Evolutionary conservation across 2,113 vertebrate species (phyloP).

Genomic region (Ammospiza caudacuta): DNA sequence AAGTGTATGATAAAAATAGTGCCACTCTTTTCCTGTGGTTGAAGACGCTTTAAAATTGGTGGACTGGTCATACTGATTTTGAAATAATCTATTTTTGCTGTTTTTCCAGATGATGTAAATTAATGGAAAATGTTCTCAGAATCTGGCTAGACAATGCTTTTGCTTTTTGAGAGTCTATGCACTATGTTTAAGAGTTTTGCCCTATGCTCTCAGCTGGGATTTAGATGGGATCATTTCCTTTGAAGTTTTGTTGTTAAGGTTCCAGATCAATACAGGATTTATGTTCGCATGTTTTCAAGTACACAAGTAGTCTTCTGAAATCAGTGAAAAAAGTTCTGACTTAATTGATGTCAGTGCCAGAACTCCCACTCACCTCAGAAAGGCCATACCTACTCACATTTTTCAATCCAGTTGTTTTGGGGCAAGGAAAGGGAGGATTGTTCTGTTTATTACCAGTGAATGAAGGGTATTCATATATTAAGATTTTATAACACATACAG

Average conservation of each 20-base stretch:
- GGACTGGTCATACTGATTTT: background rate
- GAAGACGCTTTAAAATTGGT: background rate
- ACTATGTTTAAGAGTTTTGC: background rate
- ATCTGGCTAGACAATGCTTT: background rate
- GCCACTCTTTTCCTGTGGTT: background rate
- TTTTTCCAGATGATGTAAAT: background rate
- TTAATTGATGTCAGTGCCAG: background rate
- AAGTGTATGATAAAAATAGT: slow-evolving; percentile 4
- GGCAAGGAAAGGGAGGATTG: background rate
- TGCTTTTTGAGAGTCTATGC: background rate
- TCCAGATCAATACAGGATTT: background rate
- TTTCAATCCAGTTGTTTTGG: background rate
- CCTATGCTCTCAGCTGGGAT: background rate
- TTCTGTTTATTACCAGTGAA: background rate
- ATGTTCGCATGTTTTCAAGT: background rate
- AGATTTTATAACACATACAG: background rate
- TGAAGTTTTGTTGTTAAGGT: slow-evolving; percentile 6
- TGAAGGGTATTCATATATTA: background rate
- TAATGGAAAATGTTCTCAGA: background rate
- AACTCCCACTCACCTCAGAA: background rate
- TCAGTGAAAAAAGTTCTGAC: background rate
- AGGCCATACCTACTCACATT: background rate
- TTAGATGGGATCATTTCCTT: background rate
- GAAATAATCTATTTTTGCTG: background rate
- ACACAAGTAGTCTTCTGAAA: background rate